Conservation (phyloP, 2,113 vertebrate genomes). For the Hylia prasina region DNA sequence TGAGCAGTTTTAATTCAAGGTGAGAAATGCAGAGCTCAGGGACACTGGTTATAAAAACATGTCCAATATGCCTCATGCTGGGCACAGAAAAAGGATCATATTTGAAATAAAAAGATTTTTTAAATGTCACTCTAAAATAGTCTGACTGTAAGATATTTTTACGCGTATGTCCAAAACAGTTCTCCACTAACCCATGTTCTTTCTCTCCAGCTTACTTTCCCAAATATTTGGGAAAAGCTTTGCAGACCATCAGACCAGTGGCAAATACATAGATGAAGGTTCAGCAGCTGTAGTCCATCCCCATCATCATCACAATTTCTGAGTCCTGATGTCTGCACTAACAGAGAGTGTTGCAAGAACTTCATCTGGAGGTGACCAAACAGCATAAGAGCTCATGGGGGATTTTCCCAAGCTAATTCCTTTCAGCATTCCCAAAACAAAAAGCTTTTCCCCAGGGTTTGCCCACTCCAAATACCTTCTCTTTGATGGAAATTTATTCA, state of each 20-base stretch:
- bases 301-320: neutral
- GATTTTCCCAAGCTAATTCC: neutral
- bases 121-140: neutral
- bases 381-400: rapidly evolving
- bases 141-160: neutral
- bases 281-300: neutral
- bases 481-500: neutral
- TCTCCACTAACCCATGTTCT: neutral
- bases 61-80: neutral
- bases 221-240: neutral
- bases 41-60: neutral
- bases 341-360: neutral
- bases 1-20: neutral
- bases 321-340: neutral
- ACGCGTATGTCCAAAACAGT: neutral
- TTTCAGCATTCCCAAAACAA: neutral
- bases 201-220: neutral
- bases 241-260: neutral
- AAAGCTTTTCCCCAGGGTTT: neutral
- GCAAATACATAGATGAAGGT: neutral
- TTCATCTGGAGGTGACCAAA: neutral
- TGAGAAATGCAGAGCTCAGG: neutral
- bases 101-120: neutral
- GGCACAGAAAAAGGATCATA: neutral
- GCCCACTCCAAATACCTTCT: neutral